These are phyloP conservation scores for Hybognathus amarus DNA, from an alignment of 2,797 vertebrate genomes.

Conservation along the genomic window DNA sequence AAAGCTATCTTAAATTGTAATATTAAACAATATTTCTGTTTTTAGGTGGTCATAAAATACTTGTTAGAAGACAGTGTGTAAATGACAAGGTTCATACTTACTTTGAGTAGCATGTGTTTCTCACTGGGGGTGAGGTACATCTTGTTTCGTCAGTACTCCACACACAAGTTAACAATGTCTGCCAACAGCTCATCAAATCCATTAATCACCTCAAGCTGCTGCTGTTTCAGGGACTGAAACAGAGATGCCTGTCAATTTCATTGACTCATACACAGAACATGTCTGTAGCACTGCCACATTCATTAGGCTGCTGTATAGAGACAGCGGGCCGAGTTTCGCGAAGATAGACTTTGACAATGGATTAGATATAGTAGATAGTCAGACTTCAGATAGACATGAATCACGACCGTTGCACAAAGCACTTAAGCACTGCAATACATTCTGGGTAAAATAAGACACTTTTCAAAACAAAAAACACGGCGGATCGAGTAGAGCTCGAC, in stretches of 20 bases:
- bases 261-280: not conserved
- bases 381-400: too few relatives aligned
- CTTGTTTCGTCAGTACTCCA: slow-evolving; percentile 98
- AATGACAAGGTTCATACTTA: slow-evolving; percentile 63
- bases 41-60: not conserved
- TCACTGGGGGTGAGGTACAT: slow-evolving; percentile 97
- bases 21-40: not conserved
- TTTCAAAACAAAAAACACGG: too few relatives aligned
- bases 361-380: too few relatives aligned
- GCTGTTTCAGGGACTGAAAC: slow-evolving; percentile 91
- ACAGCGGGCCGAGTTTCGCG: too few relatives aligned
- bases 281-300: not conserved
- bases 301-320: not conserved
- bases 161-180: slow-evolving; percentile 97
- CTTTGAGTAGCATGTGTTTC: slow-evolving; percentile 98
- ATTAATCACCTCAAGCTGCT: slow-evolving; percentile 95
- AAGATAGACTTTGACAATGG: too few relatives aligned
- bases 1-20: not conserved
- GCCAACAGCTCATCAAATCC: slow-evolving; percentile 97
- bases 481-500: too few relatives aligned
- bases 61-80: too few relatives aligned
- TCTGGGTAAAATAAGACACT: too few relatives aligned
- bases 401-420: too few relatives aligned
- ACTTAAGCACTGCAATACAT: too few relatives aligned
- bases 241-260: slow-evolving; percentile 19